Evolutionary conservation across 2,113 vertebrate genomes (phyloP).

Genomic region (Etheostoma cragini): DNA sequence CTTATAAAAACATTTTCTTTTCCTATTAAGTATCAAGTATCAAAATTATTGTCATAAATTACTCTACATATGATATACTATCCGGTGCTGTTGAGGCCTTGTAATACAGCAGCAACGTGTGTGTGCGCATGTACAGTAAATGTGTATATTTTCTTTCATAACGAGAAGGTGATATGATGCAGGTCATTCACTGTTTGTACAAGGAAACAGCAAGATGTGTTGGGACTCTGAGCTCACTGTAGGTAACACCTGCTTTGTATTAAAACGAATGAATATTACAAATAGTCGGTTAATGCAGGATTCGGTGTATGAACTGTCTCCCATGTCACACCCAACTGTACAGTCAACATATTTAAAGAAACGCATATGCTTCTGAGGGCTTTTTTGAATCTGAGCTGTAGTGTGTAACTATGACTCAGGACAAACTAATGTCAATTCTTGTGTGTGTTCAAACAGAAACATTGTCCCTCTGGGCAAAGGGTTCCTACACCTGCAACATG

Average conservation of each 20-base stretch:
- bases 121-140: not conserved
- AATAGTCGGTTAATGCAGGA: not conserved
- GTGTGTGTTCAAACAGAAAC: conserved; percentile 17
- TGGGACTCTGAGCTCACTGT: not conserved
- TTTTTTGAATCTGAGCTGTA: not conserved
- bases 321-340: conserved; percentile 12
- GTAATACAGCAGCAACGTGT: not conserved
- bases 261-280: not conserved
- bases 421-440: conserved; percentile 31
- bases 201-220: conserved; percentile 8
- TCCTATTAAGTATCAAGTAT: not conserved
- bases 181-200: conserved; percentile 14
- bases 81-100: not conserved
- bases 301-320: not conserved
- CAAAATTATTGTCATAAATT: not conserved
- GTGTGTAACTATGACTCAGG: conserved; percentile 26
- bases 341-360: conserved; percentile 52
- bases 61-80: not conserved
- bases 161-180: not conserved
- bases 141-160: conserved; percentile 17
- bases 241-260: conserved; percentile 5
- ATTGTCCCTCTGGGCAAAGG: conserved; percentile 7
- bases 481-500: conserved; percentile 28
- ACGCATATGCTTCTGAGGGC: conserved; percentile 10
- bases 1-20: no score